A percentile compares a stretch with the other conserved stretches of the same genome.
Evolutionary conservation across 2,797 vertebrate genomes (phyloP).

Genomic region (Chloroceryle inda): DNA sequence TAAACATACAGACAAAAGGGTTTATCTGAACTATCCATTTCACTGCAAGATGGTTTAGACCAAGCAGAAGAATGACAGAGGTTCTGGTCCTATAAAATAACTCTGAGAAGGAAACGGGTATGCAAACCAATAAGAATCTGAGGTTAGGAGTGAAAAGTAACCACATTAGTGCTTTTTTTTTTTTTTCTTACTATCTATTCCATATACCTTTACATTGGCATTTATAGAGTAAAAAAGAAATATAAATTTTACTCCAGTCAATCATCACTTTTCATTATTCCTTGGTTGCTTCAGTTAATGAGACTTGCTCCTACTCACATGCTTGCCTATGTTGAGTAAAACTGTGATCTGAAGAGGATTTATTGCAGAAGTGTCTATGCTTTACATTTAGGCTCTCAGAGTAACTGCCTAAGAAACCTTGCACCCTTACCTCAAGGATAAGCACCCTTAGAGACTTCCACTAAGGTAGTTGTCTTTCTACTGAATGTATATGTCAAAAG

Average conservation of each 20-base stretch:
- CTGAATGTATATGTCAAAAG: background rate
- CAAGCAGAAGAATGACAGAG: background rate
- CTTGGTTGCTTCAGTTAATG: background rate
- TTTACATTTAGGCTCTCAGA: background rate
- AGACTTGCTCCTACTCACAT: background rate
- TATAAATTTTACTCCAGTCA: background rate
- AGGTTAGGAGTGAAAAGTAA: background rate
- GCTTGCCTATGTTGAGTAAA: background rate
- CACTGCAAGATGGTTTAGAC: background rate
- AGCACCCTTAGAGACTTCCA: background rate
- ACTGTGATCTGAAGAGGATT: background rate
- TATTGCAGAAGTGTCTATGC: background rate
- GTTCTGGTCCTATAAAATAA: background rate
- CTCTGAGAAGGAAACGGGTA: background rate
- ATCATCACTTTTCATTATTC: background rate
- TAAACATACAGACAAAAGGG: background rate
- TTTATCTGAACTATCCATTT: background rate
- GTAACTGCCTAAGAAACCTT: background rate
- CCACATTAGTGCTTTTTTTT: background rate
- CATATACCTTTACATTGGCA: background rate
- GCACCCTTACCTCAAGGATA: background rate
- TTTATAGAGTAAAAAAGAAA: background rate
- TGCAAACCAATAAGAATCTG: background rate
- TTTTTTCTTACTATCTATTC: background rate
- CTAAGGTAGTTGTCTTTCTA: background rate